A percentile compares a stretch with the other conserved stretches of the same genome.
phyloP scores from a whole-genome alignment of 2,888 invertebrate genomes.

The Ochlodes sylvanus region DNA sequence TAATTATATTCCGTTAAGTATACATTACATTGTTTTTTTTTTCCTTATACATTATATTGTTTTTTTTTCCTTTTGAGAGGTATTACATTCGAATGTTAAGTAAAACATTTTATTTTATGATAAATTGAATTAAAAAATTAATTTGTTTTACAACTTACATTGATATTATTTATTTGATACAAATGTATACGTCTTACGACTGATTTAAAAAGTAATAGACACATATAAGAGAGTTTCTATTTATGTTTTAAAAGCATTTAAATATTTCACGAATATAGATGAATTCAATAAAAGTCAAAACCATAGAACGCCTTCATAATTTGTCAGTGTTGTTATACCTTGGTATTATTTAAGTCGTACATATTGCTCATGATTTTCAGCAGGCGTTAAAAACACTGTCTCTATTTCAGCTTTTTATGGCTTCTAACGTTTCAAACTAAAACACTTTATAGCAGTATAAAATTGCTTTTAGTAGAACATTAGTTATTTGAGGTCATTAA shows the following conservation, averaged over 20 bases:
- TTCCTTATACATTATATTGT: neutral
- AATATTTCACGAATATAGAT: too few relatives aligned
- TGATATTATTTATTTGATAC: neutral
- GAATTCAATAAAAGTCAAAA: neutral
- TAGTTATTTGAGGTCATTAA: constrained; percentile 70
- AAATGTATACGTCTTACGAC: too few relatives aligned
- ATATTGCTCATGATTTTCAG: constrained; percentile 59
- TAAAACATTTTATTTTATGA: neutral
- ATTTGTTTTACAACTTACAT: neutral
- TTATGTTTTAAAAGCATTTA: neutral
- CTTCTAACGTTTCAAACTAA: constrained; percentile 55
- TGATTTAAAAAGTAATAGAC: too few relatives aligned
- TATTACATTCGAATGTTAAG: too few relatives aligned
- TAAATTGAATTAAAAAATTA: neutral
- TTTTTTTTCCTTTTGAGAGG: too few relatives aligned
- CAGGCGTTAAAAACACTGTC: constrained; percentile 54
- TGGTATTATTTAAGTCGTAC: constrained; percentile 26
- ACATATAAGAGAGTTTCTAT: too few relatives aligned
- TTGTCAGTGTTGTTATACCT: neutral
- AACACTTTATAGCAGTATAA: constrained; percentile 61
- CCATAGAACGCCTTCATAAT: constrained; percentile 21
- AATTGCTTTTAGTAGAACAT: constrained; percentile 69
- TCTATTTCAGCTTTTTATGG: constrained; percentile 45
- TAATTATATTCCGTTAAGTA: neutral
- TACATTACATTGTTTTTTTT: neutral